Evolutionary conservation across 2,888 invertebrate species (phyloP).

Genomic region (Busseola fusca): DNA sequence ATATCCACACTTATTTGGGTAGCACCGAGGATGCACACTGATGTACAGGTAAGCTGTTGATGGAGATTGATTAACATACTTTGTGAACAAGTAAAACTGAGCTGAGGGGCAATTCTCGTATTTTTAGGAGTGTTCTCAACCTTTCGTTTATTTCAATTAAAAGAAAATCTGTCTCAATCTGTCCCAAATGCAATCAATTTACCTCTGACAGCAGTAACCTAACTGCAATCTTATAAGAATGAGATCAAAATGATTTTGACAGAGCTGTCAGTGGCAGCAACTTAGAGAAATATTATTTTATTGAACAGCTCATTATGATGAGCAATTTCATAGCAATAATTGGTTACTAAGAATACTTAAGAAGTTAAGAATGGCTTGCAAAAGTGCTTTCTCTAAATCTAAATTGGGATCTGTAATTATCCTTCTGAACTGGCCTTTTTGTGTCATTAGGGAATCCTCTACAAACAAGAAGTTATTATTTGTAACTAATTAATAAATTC

Average conservation of each 20-base stretch:
- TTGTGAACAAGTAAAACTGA: too few relatives aligned
- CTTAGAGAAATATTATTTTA: neutral
- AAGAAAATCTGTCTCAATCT: too few relatives aligned
- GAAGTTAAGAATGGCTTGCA: neutral
- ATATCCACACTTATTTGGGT: slow-evolving; percentile 99
- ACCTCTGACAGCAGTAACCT: too few relatives aligned
- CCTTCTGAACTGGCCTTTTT: neutral
- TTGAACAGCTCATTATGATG: neutral
- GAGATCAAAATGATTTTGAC: too few relatives aligned
- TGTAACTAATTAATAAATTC: too few relatives aligned
- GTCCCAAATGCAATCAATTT: too few relatives aligned
- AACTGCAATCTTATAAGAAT: too few relatives aligned
- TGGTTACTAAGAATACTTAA: neutral
- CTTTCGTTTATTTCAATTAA: too few relatives aligned
- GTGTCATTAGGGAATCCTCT: neutral
- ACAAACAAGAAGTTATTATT: neutral
- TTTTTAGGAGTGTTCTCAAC: too few relatives aligned
- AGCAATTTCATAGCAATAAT: slow-evolving; percentile 16
- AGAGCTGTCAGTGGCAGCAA: too few relatives aligned
- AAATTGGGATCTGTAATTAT: neutral
- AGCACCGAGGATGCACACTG: slow-evolving; percentile 96
- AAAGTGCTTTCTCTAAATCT: too few relatives aligned
- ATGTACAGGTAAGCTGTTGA: slow-evolving; percentile 90
- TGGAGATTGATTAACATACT: neutral
- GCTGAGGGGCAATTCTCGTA: too few relatives aligned